A percentile compares a stretch with the other conserved stretches of the same genome.
Conservation (phyloP, 2,888 invertebrate genomes). For the Lithophane socia region DNA sequence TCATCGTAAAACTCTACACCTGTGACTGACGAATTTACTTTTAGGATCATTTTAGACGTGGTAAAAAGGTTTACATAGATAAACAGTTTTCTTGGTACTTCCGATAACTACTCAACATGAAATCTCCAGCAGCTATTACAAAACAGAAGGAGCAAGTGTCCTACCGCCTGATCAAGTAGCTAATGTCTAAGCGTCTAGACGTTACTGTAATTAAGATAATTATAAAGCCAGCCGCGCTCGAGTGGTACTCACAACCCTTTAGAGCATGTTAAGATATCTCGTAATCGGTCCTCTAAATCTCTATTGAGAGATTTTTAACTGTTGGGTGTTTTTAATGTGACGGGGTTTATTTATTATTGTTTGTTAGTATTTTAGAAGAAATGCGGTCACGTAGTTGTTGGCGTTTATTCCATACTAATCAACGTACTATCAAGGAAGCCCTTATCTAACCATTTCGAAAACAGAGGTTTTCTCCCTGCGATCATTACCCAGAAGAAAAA, state of each 20-base stretch:
- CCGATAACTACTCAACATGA: constrained; percentile 2
- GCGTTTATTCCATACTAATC: too few relatives aligned
- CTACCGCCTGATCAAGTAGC: constrained; percentile 63
- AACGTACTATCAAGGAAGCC: too few relatives aligned
- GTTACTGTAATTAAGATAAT: constrained; percentile 83
- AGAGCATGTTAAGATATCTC: constrained; percentile 76
- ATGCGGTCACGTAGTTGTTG: too few relatives aligned
- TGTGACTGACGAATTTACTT: neutral
- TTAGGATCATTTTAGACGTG: neutral
- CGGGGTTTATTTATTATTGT: constrained; percentile 9
- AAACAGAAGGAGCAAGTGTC: constrained; percentile 54
- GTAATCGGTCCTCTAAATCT: constrained; percentile 77
- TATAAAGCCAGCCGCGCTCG: constrained; percentile 68
- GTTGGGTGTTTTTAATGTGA: constrained; percentile 44
- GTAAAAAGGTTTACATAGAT: neutral
- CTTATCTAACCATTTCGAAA: too few relatives aligned
- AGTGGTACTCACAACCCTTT: constrained; percentile 86
- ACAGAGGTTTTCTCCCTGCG: too few relatives aligned
- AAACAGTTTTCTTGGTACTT: constrained; percentile 5
- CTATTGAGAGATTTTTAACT: constrained; percentile 61
- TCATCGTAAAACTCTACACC: neutral
- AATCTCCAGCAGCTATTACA: constrained; percentile 13
- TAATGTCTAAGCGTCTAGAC: constrained; percentile 81
- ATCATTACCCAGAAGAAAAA: too few relatives aligned
- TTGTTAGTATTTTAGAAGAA: neutral